Base-by-base conservation (phyloP, 2,888 invertebrate species). In the Patella caerulea region DNA sequence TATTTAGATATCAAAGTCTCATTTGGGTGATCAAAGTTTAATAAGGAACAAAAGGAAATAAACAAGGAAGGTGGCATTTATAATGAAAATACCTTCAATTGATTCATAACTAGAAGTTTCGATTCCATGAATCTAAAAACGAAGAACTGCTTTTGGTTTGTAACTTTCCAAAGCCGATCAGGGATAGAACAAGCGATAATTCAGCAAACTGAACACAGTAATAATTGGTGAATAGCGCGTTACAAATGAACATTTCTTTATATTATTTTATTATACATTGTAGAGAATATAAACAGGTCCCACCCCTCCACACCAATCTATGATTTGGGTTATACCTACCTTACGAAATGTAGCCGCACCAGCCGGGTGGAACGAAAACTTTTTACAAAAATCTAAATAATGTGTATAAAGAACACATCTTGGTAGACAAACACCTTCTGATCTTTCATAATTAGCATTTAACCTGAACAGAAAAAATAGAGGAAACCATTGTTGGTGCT, bases 331-430 rank as follows among this genome's bases (percentile, higher is more conserved):
- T 4, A 45, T 7, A 45, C 45, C 45, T 83, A 92, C 92, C 88
- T 92, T 92, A 69, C 92, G 92, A 84, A 92, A 92, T 0, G 92
- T 92, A 3, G 92, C 92, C 7, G 92, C 91, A 71, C 92, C 91
- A 2, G 91, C 90, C 2, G 92, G 91, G 53, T 88, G 86, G 54
- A 91, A 86, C 19, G 82, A 86, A 78, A 87, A 85, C 77, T 88
- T 87, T 76, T 88, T 87, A 78, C 91, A 92, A 82, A 91, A 92
- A 78, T 92, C 91, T 75, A 90, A 83, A 77, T 92, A 92, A 77
- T 92, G 92, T 17, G 89, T 87, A 82, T 92, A 92, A 9, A 88
- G 78, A 19, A 88, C 87, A 81, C 87, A 88, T 70, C 88, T 74
- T 1, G 92, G 92, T 53, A 92, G 84, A 84, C 92, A 92, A 12